Evolutionary conservation across 1,140 invertebrate species (phyloP), one percentile per base, ranked within the genome.

Genomic region (Oncopeltus fasciatus): DNA sequence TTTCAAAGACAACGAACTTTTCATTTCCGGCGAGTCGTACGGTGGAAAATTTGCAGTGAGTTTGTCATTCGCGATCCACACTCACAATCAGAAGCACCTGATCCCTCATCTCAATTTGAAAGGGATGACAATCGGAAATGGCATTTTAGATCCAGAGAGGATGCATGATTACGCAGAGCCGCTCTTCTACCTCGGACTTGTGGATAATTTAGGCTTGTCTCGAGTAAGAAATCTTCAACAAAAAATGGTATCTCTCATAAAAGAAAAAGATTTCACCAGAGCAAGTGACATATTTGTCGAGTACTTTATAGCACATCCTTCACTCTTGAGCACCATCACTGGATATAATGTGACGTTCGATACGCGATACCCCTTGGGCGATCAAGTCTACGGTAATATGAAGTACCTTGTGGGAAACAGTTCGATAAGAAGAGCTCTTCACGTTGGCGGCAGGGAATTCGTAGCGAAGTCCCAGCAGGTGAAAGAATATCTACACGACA

Each of bases 11-110:
- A 67, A 67, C 46, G 60, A 62, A 53, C 88, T 90, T 67, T 90
- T 81, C 74, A 80, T 92, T 0, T 85, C 85, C 2, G 91, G 90
- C 1, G 90, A 94, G 74, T 92, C 89, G 14, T 94, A 93, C 73
- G 90, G 80, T 12, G 90, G 90, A 2, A 80, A 80, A 65, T 80
- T 79, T 69, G 73, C 79, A 0, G 88, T 89, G n/a, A 83, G 86
- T 0, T 70, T 90, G 16, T 81, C 81, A 0, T 81, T 87, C 69
- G 82, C 83, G 18, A 90, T 92, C 56, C 83, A 90, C 69, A 76
- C 77, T 65, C 78, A 83, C 33, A 86, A 83, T 67, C 76, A 79
- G 43, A 81, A 73, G 27, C 76, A 82, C 9, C 1, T 46, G 8
- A 70, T 77, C 58, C 66, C 76, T 8, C 82, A 81, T 63, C 81